A percentile compares a stretch with the other conserved stretches of the same genome.
Conservation (phyloP, 2,888 invertebrate species). For the Acleris sparsana region DNA sequence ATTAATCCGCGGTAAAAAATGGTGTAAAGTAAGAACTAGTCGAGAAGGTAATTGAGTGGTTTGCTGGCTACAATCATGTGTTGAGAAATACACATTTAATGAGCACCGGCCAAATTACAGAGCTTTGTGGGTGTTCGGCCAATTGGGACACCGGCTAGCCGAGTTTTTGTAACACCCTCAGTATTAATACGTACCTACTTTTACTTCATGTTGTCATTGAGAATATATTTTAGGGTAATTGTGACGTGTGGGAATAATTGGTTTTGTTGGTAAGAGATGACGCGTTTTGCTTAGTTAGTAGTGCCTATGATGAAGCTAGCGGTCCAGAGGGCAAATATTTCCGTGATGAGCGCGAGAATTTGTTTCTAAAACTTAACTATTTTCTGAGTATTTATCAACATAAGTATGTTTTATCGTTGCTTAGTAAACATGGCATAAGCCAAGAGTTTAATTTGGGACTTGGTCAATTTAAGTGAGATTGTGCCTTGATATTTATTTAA, state of each 20-base stretch:
- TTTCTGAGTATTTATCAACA: no score
- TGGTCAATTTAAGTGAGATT: no score
- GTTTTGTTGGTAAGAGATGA: no score
- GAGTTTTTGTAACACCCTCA: constrained; percentile 24
- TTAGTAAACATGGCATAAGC: no score
- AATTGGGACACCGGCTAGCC: constrained; percentile 29
- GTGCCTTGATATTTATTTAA: no score
- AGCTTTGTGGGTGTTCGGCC: constrained; percentile 33
- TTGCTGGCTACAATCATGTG: constrained; percentile 30
- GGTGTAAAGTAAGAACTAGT: constrained; percentile 22
- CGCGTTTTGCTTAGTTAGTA: no score
- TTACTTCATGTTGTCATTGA: constrained; percentile 18
- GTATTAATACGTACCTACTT: constrained; percentile 26
- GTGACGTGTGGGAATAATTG: neutral
- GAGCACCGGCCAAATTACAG: constrained; percentile 31
- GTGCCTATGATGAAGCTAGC: no score
- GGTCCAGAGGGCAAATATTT: no score
- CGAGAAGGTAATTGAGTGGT: constrained; percentile 31
- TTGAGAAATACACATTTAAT: constrained; percentile 36
- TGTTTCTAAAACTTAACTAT: no score
- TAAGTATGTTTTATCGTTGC: no score
- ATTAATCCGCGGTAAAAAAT: constrained; percentile 28
- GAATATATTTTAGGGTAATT: neutral
- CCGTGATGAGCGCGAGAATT: no score
- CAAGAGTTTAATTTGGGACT: no score